Percentiles rank a stretch among this genome's conserved stretches.
phyloP scores from a whole-genome alignment of 2,888 invertebrate genomes.

The Stictocephala bisonia region DNA sequence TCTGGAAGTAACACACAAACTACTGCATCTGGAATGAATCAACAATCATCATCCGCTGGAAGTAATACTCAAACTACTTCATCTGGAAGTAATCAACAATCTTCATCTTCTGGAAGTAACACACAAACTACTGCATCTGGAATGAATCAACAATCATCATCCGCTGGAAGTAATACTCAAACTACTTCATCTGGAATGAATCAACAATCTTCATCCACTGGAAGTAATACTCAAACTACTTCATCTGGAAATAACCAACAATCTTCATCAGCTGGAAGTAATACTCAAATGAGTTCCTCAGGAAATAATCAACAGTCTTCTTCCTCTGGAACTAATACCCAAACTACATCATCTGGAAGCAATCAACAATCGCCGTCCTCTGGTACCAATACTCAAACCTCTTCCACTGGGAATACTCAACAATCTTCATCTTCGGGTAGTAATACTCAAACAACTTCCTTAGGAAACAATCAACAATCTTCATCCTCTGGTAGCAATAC shows the following conservation, averaged over 20 bases:
- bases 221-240: conserved; percentile 40
- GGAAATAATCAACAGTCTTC: conserved; percentile 45
- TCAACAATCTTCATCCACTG: conserved; percentile 47
- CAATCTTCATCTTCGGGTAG: conserved; percentile 51
- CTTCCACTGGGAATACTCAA: conserved; percentile 49
- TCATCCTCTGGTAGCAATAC: conserved; percentile 37
- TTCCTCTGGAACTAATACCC: conserved; percentile 40
- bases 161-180: conserved; percentile 48
- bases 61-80: conserved; percentile 51
- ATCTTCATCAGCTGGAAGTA: conserved; percentile 25
- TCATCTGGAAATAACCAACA: conserved; percentile 11
- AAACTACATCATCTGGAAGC: conserved; percentile 49
- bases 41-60: conserved; percentile 51
- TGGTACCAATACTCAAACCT: conserved; percentile 46
- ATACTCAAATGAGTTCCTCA: conserved; percentile 31
- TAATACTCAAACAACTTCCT: conserved; percentile 46
- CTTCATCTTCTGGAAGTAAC: conserved; percentile 49
- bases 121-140: conserved; percentile 53
- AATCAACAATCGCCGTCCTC: conserved; percentile 46
- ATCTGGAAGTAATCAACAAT: conserved; percentile 50
- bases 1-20: conserved; percentile 51
- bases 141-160: conserved; percentile 47
- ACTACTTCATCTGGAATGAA: conserved; percentile 26
- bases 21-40: conserved; percentile 47
- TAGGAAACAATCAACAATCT: conserved; percentile 46